A percentile compares a stretch with the other conserved stretches of the same genome.
These are phyloP conservation scores for Drosophila affinis DNA, from an alignment of 2,888 invertebrate species.

Conservation along the genomic window DNA sequence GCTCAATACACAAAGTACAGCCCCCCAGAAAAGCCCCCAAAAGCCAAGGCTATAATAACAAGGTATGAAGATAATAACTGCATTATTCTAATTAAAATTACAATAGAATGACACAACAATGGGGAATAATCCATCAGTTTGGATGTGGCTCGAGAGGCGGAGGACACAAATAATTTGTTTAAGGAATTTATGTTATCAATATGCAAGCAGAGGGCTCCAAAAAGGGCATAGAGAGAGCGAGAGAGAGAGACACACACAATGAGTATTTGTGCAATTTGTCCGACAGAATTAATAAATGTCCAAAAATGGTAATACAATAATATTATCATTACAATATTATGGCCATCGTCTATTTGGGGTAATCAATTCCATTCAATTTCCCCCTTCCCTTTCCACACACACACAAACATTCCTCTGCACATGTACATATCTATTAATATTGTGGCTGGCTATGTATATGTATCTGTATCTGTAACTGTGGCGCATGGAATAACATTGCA, in stretches of 20 bases:
- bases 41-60: background rate
- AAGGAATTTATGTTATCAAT: conserved; percentile 41
- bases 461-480: background rate
- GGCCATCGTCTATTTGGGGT: conserved; percentile 32
- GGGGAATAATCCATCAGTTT: background rate
- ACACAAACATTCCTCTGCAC: background rate
- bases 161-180: conserved; percentile 21
- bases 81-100: conserved; percentile 1
- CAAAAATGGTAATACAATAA: conserved; percentile 31
- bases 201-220: conserved; percentile 26
- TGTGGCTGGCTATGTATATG: background rate
- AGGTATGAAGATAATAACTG: background rate
- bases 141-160: background rate
- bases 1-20: background rate
- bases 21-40: background rate
- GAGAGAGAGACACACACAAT: conserved; percentile 5
- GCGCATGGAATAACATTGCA: conserved; percentile 20
- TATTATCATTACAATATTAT: conserved; percentile 24
- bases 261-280: conserved; percentile 39
- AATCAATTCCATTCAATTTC: conserved; percentile 7
- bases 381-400: conserved; percentile 17
- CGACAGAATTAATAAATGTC: conserved; percentile 53
- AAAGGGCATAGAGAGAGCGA: conserved; percentile 22
- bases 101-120: background rate
- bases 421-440: background rate